Conservation (phyloP, 2,888 invertebrate species). For the Shargacucullia verbasci region DNA sequence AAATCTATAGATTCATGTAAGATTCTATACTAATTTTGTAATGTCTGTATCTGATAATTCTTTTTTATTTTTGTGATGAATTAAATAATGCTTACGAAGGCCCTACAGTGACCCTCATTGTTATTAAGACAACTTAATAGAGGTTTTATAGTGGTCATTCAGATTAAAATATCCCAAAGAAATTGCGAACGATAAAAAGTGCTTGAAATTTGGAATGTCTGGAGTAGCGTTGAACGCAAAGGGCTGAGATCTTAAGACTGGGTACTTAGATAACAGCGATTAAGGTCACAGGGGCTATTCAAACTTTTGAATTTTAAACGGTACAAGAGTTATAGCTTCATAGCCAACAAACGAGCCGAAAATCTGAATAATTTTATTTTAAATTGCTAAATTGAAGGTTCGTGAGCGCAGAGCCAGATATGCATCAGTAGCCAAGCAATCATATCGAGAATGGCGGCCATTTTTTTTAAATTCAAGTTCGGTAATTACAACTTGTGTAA, state of each 20-base stretch:
- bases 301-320: constrained; percentile 1
- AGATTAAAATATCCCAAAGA: constrained; percentile 20
- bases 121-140: no score
- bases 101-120: no score
- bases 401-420: constrained; percentile 24
- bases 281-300: constrained; percentile 9
- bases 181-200: constrained; percentile 11
- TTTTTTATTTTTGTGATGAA: no score
- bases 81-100: no score
- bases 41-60: no score
- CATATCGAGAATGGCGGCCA: constrained; percentile 23
- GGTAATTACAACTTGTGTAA: constrained; percentile 16
- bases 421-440: constrained; percentile 31
- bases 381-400: constrained; percentile 15
- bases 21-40: no score
- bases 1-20: no score
- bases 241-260: constrained; percentile 7
- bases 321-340: not conserved
- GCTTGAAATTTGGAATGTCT: constrained; percentile 8
- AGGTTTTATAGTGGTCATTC: constrained; percentile 9
- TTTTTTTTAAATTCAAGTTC: constrained; percentile 4
- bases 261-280: constrained; percentile 9
- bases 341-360: not conserved
- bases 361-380: constrained; percentile 12
- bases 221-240: constrained; percentile 6